Evolutionary conservation across 2,113 vertebrate genomes (phyloP).

Genomic region (Scartelaos histophorus): DNA sequence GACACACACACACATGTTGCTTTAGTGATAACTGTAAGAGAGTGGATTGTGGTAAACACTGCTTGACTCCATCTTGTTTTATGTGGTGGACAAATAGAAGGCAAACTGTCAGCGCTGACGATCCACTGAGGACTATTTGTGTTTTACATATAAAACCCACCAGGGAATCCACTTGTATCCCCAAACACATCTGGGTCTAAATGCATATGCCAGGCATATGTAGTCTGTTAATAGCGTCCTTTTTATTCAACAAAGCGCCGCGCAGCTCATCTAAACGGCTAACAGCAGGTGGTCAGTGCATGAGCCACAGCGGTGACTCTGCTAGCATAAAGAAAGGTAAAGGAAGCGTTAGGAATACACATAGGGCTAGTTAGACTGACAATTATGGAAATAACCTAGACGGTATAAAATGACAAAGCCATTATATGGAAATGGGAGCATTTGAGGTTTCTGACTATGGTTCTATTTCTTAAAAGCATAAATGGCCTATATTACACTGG

Average conservation of each 20-base stretch:
- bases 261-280: constrained; percentile 15
- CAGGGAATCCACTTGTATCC: background rate
- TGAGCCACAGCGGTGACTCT: constrained; percentile 2
- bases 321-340: constrained; percentile 16
- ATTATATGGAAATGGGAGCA: background rate
- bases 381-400: background rate
- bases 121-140: background rate
- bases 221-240: background rate
- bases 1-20: constrained; percentile 8
- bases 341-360: constrained; percentile 2
- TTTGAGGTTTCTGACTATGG: too few relatives aligned
- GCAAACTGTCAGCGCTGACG: constrained; percentile 3
- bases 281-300: constrained; percentile 20
- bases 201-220: background rate
- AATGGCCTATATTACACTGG: too few relatives aligned
- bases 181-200: background rate
- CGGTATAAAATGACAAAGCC: background rate
- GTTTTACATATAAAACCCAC: background rate
- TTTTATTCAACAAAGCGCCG: constrained; percentile 15
- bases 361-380: background rate
- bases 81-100: background rate
- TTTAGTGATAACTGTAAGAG: constrained; percentile 2
- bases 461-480: too few relatives aligned
- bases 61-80: background rate
- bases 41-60: background rate